Conservation (phyloP, 2,888 invertebrate genomes). For the Thymelicus sylvestris region DNA sequence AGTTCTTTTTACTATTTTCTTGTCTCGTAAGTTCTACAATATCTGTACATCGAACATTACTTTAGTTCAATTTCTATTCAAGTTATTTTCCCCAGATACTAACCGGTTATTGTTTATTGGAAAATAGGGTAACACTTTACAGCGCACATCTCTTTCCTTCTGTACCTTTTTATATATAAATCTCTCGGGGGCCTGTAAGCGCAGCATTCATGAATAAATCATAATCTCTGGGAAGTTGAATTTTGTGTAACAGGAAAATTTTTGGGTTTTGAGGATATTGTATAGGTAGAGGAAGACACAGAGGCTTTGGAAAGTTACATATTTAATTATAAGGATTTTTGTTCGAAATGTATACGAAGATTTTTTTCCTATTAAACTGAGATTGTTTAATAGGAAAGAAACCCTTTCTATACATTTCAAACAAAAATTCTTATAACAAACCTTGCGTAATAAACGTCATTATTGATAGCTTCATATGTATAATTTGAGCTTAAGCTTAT, state of each 20-base stretch:
- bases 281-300: background rate
- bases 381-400: too few species aligned
- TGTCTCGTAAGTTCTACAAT: background rate
- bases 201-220: constrained; percentile 37
- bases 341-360: too few species aligned
- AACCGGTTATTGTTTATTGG: constrained; percentile 33
- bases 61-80: constrained; percentile 15
- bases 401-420: too few species aligned
- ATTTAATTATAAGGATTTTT: background rate
- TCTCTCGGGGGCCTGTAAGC: constrained; percentile 33
- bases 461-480: too few species aligned
- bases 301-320: constrained; percentile 1
- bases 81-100: constrained; percentile 2
- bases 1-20: background rate
- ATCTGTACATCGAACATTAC: background rate
- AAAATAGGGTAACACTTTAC: constrained; percentile 23
- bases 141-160: constrained; percentile 17
- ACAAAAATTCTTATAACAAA: too few species aligned
- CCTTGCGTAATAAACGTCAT: too few species aligned
- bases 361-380: too few species aligned
- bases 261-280: constrained; percentile 8
- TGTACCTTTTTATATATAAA: constrained; percentile 27
- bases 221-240: constrained; percentile 32
- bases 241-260: constrained; percentile 29
- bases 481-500: too few species aligned